Evolutionary conservation across 2,797 vertebrate genomes (phyloP).

Genomic region (Heliangelus exortis): DNA sequence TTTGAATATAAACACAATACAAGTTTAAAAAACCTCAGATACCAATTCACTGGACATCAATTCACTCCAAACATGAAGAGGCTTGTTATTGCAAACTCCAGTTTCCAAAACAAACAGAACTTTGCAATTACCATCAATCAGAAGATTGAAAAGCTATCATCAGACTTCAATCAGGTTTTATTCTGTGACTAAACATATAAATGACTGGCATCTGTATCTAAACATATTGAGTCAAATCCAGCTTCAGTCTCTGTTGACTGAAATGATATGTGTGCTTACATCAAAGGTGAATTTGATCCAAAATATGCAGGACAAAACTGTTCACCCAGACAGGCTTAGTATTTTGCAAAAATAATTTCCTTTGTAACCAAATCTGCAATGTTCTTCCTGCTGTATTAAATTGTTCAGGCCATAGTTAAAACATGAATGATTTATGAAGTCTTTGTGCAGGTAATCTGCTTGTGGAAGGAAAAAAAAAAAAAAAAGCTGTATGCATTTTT

Average conservation of each 20-base stretch:
- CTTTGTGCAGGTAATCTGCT: background rate
- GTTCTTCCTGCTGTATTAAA: background rate
- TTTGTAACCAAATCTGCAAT: background rate
- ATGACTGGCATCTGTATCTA: background rate
- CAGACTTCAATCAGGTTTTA: background rate
- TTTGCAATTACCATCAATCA: background rate
- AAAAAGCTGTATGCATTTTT: background rate
- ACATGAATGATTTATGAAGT: background rate
- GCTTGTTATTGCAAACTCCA: background rate
- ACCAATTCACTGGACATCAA: background rate
- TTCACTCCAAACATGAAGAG: background rate
- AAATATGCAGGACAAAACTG: background rate
- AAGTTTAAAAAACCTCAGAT: background rate
- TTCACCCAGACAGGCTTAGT: background rate
- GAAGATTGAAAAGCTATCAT: background rate
- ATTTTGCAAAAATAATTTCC: conserved; percentile 21
- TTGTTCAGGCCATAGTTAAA: background rate
- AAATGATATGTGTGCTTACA: background rate
- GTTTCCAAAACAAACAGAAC: background rate
- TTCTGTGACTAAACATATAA: background rate
- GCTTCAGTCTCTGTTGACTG: background rate
- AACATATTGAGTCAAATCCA: background rate
- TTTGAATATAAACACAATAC: background rate
- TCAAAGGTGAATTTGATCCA: background rate
- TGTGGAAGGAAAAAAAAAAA: background rate